These are phyloP conservation scores for Intellagama lesueurii DNA, from an alignment of 2,797 vertebrate species.

Conservation along the genomic window DNA sequence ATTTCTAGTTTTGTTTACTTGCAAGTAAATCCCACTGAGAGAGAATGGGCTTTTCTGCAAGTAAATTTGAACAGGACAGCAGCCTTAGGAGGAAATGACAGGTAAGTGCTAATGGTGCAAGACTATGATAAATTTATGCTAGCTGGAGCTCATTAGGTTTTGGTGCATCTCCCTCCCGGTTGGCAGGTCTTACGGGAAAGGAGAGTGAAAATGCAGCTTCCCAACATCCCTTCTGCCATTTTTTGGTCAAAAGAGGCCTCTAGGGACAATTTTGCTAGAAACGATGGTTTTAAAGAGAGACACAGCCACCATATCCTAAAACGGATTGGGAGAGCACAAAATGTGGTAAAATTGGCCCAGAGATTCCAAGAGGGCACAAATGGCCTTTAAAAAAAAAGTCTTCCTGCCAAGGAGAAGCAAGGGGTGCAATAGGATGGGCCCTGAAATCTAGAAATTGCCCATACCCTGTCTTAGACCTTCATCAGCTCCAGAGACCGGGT, in stretches of 20 bases:
- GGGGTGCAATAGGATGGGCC: too few relatives aligned
- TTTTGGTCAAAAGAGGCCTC: not conserved
- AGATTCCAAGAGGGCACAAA: too few relatives aligned
- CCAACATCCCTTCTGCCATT: not conserved
- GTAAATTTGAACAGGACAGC: not conserved
- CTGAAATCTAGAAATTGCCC: too few relatives aligned
- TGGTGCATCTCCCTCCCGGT: not conserved
- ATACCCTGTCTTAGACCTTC: not conserved
- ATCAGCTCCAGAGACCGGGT: not conserved
- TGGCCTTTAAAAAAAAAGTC: too few relatives aligned
- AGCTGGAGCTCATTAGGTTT: not conserved
- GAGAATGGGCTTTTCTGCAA: not conserved
- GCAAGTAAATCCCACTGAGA: not conserved
- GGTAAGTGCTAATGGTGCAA: not conserved
- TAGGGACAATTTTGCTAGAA: not conserved
- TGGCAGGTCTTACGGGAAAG: not conserved
- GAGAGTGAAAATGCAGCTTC: not conserved
- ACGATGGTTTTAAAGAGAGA: too few relatives aligned
- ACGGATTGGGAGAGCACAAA: too few relatives aligned
- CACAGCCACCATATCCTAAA: too few relatives aligned
- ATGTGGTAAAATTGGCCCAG: too few relatives aligned
- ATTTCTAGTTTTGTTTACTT: not conserved
- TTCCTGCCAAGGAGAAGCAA: too few relatives aligned
- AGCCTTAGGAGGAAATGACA: not conserved
- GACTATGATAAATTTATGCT: not conserved